Evolutionary conservation across 2,113 vertebrate genomes (phyloP), one percentile per base, ranked within the genome.

Genomic region (Etheostoma cragini): DNA sequence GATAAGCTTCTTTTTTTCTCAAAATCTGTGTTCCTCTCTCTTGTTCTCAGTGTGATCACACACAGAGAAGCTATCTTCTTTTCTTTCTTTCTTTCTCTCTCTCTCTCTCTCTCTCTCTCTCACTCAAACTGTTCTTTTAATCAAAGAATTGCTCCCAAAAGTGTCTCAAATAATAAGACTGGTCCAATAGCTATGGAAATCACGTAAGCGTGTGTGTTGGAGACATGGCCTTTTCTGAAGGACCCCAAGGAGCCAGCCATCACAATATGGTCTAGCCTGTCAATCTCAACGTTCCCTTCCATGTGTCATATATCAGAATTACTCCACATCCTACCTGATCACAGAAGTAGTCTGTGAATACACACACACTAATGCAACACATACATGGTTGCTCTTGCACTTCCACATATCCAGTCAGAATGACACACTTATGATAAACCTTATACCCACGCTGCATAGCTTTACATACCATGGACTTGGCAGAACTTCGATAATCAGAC

Each of bases 161-260:
- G 82, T 86, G 78, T 64, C 79, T 81, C 65, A 72, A 73, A 91
- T 87, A 81, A 82, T 87, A 87, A 73, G 65, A 81, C 69, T 77
- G 38, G 21, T 88, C 80, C 58, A 86, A 88, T 89, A 80, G 88
- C 82, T 88, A 89, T 92, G 88, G 85, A 90, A 91, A 93, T 93
- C 38, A 82, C 47, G 0, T 52, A 74, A 80, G 65, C 1, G 14
- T 78, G 72, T 63, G 16, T 78, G 72, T 63, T 85, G 26, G 72
- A 86, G 86, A 87, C 81, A 16, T 89, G 87, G 89, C 87, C 84
- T 91, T 91, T 91, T 74, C 78, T 66, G 45, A 74, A 67, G 69
- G 70, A 88, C 90, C 89, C 88, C 6, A 7, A 87, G 91, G 90
- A 91, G 76, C n/a, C 46, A 10, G 70, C 76, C 62, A 68, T 78